Base-by-base conservation (phyloP, 1,140 invertebrate genomes). In the Zaprionus africanus region DNA sequence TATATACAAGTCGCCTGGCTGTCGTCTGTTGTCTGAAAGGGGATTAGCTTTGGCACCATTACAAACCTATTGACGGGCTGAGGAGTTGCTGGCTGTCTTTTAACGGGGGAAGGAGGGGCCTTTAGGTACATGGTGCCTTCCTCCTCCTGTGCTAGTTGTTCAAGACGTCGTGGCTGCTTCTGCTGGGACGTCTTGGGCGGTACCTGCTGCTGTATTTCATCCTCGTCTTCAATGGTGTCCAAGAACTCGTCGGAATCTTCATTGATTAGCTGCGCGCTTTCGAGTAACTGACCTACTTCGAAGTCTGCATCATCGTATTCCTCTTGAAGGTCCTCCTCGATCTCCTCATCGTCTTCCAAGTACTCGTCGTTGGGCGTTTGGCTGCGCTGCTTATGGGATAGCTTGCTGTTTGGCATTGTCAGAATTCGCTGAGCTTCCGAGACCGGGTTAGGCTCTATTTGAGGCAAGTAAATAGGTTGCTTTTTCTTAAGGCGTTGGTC, bases 121-220 rank as follows among this genome's bases (percentile, higher is more conserved):
- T 83, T 83, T 12, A 84, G 81, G n/a, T 84, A 88, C 64, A 79
- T 69, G 31, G 65, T 68, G 5, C 65, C 75, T 13, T 74, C 56
- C 28, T 81, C 85, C 31, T 79, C 59, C 54, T 31, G 7, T 31
- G 28, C 7, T 31, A 78, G 65, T 17, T 81, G 81, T 17, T 82
- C 67, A 43, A 81, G 28, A 17, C 68, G 81, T 5, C 81, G 58
- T 22, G 57, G 38, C 11, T 70, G 73, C 9, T 59, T 68, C 4
- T 28, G 43, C 51, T 76, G 11, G 3, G 63, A 24, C 0, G 71
- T 64, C 24, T 41, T 79, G 12, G 34, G 15, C 15, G 24, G 19
- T 26, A 11, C 28, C 4, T 60, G 24, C 0, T 15, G 17, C 7
- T 34, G 24, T 12, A 63, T 56, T 13, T 66, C 66, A 0, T 68